A percentile compares a stretch with the other conserved stretches of the same genome.
phyloP scores from a whole-genome alignment of 2,113 vertebrate genomes.

The Actenoides lindsayi region DNA sequence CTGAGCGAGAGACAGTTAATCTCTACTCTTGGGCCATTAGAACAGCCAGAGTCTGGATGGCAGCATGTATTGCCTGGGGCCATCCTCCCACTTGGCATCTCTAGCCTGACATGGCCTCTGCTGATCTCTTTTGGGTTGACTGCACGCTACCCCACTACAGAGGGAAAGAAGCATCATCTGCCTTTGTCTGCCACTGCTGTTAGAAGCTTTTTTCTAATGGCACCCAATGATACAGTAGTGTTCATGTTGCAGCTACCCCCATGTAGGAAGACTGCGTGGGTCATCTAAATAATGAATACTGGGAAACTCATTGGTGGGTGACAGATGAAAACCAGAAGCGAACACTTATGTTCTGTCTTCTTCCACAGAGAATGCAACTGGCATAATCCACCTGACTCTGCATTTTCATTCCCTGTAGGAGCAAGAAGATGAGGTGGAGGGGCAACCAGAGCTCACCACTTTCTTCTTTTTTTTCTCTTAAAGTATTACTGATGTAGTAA shows the following conservation, averaged over 20 bases:
- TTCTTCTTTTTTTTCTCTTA: not conserved
- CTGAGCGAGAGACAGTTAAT: not conserved
- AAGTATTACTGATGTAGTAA: not conserved
- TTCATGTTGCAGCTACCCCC: rapidly evolving
- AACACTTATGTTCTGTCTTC: rapidly evolving
- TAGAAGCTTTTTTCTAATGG: not conserved
- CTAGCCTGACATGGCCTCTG: not conserved
- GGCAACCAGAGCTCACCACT: not conserved
- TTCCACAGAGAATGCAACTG: rapidly evolving
- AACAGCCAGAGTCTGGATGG: not conserved
- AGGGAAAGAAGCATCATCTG: not conserved
- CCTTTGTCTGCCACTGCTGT: not conserved
- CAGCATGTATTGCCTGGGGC: constrained; percentile 5
- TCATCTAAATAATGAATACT: rapidly evolving
- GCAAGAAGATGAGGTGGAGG: rapidly evolving
- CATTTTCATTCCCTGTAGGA: not conserved
- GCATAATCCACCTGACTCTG: not conserved
- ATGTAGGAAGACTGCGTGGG: rapidly evolving
- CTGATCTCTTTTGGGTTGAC: not conserved
- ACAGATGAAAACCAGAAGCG: rapidly evolving
- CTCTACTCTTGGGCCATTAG: not conserved
- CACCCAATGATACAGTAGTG: rapidly evolving
- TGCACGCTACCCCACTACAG: not conserved
- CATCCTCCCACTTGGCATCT: not conserved
- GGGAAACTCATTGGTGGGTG: not conserved